phyloP scores from a whole-genome alignment of 2,888 invertebrate genomes.

The Petrolisthes cinctipes region DNA sequence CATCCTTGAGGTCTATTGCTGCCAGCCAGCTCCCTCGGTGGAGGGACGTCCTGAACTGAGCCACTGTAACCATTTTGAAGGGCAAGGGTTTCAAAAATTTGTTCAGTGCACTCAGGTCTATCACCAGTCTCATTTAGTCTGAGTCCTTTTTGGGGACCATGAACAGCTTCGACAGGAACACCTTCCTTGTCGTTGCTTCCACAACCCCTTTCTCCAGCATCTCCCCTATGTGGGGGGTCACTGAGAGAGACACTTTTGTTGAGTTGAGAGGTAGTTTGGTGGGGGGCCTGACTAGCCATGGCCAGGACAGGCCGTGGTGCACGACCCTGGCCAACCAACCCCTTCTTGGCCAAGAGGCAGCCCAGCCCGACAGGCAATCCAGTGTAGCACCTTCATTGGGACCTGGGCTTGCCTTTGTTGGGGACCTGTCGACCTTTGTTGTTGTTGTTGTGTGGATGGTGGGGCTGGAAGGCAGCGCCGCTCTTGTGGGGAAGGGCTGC shows the following conservation, averaged over 20 bases:
- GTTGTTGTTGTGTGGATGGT: not conserved
- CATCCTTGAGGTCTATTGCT: not conserved
- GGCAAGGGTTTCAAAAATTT: not conserved
- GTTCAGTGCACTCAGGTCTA: too few species aligned
- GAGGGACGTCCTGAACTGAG: not conserved
- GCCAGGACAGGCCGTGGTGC: not conserved
- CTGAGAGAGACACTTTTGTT: not conserved
- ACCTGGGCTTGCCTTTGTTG: not conserved
- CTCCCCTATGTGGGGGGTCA: not conserved
- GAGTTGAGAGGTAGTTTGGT: not conserved
- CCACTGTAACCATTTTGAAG: not conserved
- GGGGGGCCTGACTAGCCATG: not conserved
- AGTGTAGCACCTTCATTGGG: not conserved
- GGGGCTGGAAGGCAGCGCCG: not conserved
- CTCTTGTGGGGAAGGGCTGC: not conserved
- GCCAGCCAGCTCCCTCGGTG: not conserved
- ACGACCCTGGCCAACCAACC: not conserved
- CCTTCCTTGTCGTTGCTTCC: not conserved
- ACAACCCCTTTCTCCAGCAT: slow-evolving; percentile 3
- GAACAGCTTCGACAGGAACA: not conserved
- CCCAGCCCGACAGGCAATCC: slow-evolving; percentile 15
- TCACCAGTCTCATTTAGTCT: too few species aligned
- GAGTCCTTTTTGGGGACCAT: too few species aligned
- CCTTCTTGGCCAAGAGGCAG: slow-evolving; percentile 2
- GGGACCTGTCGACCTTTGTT: not conserved